Base-by-base conservation (phyloP, 1,140 invertebrate genomes). In the Bombus sylvicola region DNA sequence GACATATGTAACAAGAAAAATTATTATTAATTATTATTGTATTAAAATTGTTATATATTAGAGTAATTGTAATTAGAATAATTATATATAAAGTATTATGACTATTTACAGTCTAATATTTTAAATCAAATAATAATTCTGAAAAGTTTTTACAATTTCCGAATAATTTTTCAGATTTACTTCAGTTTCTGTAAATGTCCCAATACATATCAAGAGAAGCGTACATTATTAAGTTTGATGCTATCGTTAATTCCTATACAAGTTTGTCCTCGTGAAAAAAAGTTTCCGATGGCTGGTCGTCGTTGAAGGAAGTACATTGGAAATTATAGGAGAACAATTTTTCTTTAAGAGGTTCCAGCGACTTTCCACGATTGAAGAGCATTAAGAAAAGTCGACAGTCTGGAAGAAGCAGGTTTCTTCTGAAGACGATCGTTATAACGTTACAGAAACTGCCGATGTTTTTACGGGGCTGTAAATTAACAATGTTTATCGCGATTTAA, bases 351-450 rank as follows among this genome's bases (percentile, higher is more conserved):
- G 34, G 4, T 71, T 39, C 28, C 43, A 3, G 28, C 66, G 28
- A 80, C 43, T 68, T 80, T 34, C 66, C 18, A 1, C 43, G 34
- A 25, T 12, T 10, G n/a, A 25, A 37, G 39, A 41, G 66, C 13
- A 71, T 71, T 71, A 81, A 72, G 71, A 71, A 25, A 81, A 71
- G 39, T 66, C 41, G 18, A 31, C 34, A 25, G 13, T 28, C 34
- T n/a, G 22, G 13, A 57, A 18, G 12, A 53, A n/a, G 28, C 18
- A 37, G 18, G 3, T 76, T 76, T 37, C 25, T 37, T 12, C 28
- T 2, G 1, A 31, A 66, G 59, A 6, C n/a, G 59, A 66, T 43
- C 77, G 59, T 66, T 79, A 28, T 34, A 37, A 76, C 4, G 34
- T 47, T 31, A 13, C 34, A n/a, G 25, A 39, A 59, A 37, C 3